Evolutionary conservation across 2,888 invertebrate genomes (phyloP), one percentile per base, ranked within the genome.

Genomic region (Scaptodrosophila latifasciaeformis): DNA sequence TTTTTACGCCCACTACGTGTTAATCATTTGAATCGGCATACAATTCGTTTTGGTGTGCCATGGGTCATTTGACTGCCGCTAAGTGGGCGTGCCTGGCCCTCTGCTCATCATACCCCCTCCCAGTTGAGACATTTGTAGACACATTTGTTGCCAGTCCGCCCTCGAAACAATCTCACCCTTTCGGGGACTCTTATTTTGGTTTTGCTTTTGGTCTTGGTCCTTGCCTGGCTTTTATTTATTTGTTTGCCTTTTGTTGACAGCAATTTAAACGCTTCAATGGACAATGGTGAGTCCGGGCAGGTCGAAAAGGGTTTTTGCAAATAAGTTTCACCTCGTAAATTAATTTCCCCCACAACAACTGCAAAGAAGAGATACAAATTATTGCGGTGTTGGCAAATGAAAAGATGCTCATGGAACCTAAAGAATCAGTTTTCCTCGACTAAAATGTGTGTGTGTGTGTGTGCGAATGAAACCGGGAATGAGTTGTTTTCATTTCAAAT

Each of bases 251-350:
- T 74, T 65, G 78, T 70, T 75, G 75, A 75, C 75, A 75, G 81
- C 75, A 80, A 80, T 80, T 75, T 80, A 66, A 78, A 67, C 64
- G 81, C 75, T 78, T 80, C 70, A 75, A 80, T 75, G 70, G 78
- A 67, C 67, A n/a, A n/a, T n/a, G n/a, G n/a, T n/a, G n/a, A n/a
- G n/a, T 59, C 35, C 57, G 49, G 24, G 37, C 37, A 54, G 60
- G 76, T n/a, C 68, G 66, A 69, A 63, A 62, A 72, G 72, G 76
- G 77, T 69, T 80, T 76, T 79, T 66, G 66, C 80, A 72, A 72
- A 72, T 76, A 72, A 72, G 76, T 72, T 79, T 72, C 62, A 79
- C 80, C 69, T 72, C 80, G 72, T 76, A 72, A 72, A 72, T 72
- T 72, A 72, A 72, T 72, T 72, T 72, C 66, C 56, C 49, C 51